Conservation (phyloP, 2,113 vertebrate species). For the Oncorhynchus nerka region DNA sequence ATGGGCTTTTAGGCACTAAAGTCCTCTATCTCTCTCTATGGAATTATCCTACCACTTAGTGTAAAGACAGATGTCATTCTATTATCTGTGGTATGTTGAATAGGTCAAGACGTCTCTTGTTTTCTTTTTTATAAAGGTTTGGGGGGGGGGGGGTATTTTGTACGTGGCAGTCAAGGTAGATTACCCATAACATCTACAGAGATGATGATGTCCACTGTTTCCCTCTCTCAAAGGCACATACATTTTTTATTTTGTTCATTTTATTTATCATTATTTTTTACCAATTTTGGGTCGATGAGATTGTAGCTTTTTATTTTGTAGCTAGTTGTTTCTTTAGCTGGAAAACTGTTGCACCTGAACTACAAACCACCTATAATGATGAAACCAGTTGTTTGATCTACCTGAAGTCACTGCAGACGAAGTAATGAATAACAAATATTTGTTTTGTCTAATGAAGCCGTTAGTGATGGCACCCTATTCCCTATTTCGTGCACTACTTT, state of each 20-base stretch:
- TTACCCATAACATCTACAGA: slow-evolving; percentile 22
- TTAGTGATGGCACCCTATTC: slow-evolving; percentile 1
- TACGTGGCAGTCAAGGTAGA: neutral
- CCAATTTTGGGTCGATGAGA: slow-evolving; percentile 24
- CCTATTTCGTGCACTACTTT: too few species aligned
- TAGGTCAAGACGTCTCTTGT: slow-evolving; percentile 10
- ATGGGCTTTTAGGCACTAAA: too few species aligned
- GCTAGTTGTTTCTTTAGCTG: slow-evolving; percentile 42
- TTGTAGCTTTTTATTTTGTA: slow-evolving; percentile 24
- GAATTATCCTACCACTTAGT: slow-evolving; percentile 31
- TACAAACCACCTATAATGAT: slow-evolving; percentile 24
- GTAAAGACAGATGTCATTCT: slow-evolving; percentile 12
- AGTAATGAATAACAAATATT: slow-evolving; percentile 33
- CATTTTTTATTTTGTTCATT: slow-evolving; percentile 38
- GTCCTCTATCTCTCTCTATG: too few species aligned
- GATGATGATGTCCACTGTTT: slow-evolving; percentile 25
- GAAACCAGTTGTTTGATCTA: slow-evolving; percentile 18
- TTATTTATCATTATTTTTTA: slow-evolving; percentile 35
- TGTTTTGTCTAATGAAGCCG: slow-evolving; percentile 46
- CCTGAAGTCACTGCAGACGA: slow-evolving; percentile 43
- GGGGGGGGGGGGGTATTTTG: neutral
- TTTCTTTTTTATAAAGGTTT: slow-evolving; percentile 23
- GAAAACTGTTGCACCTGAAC: slow-evolving; percentile 41
- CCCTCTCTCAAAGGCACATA: slow-evolving; percentile 62
- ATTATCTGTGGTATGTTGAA: slow-evolving; percentile 26